These are phyloP conservation scores for Eleutherodactylus coqui DNA, from an alignment of 2,797 vertebrate genomes.

Conservation along the genomic window DNA sequence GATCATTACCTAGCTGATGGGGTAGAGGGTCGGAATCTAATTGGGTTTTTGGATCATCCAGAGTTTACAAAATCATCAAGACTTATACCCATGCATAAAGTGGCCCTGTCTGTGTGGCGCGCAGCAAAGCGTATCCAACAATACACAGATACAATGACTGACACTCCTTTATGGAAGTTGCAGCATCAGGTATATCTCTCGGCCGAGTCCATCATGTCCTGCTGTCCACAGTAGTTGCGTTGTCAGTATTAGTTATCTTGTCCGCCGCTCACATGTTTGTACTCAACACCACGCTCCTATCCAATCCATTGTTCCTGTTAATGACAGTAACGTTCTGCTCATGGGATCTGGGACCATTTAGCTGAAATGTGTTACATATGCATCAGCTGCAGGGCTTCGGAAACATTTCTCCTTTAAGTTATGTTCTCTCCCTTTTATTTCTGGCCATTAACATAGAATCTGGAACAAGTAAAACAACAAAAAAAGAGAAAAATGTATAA, in stretches of 20 bases:
- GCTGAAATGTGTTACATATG: constrained; percentile 55
- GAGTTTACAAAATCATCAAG: no score
- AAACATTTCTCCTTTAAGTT: constrained; percentile 51
- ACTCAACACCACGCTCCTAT: neutral
- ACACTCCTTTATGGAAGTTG: no score
- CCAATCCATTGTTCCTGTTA: neutral
- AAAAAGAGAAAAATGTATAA: constrained; percentile 35
- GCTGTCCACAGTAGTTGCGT: neutral
- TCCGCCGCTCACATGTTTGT: constrained; percentile 15
- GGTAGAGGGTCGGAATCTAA: no score
- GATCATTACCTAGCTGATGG: no score
- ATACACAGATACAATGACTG: no score
- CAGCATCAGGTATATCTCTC: neutral
- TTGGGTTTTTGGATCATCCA: no score
- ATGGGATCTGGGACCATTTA: constrained; percentile 58
- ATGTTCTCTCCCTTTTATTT: constrained; percentile 43
- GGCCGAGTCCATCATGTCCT: neutral
- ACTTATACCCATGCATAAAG: no score
- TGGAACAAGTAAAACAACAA: constrained; percentile 49
- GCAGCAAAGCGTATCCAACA: no score
- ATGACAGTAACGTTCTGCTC: constrained; percentile 17
- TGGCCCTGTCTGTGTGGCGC: no score
- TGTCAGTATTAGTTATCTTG: constrained; percentile 9
- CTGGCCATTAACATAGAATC: constrained; percentile 45
- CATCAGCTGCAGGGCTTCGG: constrained; percentile 44